Base-by-base conservation (phyloP, 1,140 invertebrate species). In the Tetragnatha versicolor region DNA sequence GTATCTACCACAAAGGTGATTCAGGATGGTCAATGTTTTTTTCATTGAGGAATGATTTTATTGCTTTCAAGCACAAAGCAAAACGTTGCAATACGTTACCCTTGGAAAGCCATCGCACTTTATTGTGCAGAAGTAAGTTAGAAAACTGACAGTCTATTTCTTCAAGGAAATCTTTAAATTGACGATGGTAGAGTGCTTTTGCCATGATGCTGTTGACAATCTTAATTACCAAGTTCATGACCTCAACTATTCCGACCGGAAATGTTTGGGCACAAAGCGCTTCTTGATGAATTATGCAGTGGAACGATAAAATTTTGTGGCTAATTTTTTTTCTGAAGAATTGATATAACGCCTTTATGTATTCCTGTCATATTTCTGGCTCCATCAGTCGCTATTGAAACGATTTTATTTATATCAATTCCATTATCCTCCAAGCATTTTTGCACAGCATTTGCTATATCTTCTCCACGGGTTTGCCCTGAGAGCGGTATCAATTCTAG, bases 101-200 rank as follows among this genome's bases (percentile, higher is more conserved):
- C 80, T 80, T 70, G 60, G 79, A 84, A 31, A 84, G 77, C 81
- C 84, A 85, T 75, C 81, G 80, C 63, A 85, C 82, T 81, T 83
- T 77, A 17, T 65, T 81, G 78, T 81, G 76, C 22, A 82, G 83
- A 49, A 82, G 55, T 53, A 84, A 68, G 45, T 85, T 82, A 63
- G 69, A 80, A 82, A 83, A 85, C 66, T 84, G 80, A 51, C 79
- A 80, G 68, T 84, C 81, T 37, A 84, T 80, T 77, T 84, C 60
- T 2, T 1, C 3, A 17, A 39, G 20, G 20, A 84, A 84, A 39
- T 83, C 80, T 81, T 83, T 80, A 79, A 85, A 85, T 69, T 84
- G 80, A 25, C 82, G 80, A 76, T 84, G 14, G 5, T 55, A 25
- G 25, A 61, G 17, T 29, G 25, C 45, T 69, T 69, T 69, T 29